phyloP scores from a whole-genome alignment of 2,113 vertebrate species.

The Podiceps cristatus region DNA sequence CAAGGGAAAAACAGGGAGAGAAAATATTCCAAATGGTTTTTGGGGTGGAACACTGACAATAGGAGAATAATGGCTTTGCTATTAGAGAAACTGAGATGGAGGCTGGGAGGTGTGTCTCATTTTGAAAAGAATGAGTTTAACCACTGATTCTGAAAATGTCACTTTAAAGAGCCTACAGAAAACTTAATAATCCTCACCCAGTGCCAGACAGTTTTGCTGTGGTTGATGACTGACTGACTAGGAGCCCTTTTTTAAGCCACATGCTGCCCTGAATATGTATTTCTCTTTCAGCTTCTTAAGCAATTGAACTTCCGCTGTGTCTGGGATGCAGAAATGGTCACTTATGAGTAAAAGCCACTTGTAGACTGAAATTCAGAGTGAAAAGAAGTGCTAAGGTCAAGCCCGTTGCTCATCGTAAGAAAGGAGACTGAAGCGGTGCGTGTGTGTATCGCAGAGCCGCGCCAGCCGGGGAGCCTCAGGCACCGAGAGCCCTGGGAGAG shows the following conservation, averaged over 20 bases:
- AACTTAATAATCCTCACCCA: slow-evolving; percentile 48
- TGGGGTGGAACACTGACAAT: not conserved
- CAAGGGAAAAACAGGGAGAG: not conserved
- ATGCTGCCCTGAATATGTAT: not conserved
- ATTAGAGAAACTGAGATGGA: not conserved
- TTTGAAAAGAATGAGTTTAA: slow-evolving; percentile 21
- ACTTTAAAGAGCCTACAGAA: slow-evolving; percentile 33
- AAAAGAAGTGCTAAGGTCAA: not conserved
- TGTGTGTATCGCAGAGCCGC: accelerated
- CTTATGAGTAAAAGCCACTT: not conserved
- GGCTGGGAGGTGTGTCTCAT: not conserved
- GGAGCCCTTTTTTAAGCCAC: not conserved
- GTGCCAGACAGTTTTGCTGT: slow-evolving; percentile 1
- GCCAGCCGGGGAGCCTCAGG: not conserved
- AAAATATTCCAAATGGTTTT: not conserved
- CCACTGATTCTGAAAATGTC: slow-evolving; percentile 23
- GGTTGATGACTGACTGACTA: not conserved
- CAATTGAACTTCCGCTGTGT: not conserved
- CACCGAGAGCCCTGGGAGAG: not conserved
- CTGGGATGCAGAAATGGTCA: not conserved
- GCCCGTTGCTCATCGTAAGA: accelerated
- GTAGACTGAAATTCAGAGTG: not conserved
- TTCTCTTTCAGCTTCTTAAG: not conserved
- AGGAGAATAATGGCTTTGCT: slow-evolving; percentile 28
- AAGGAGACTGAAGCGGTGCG: accelerated